Evolutionary conservation across 1,140 invertebrate genomes (phyloP), one percentile per base, ranked within the genome.

Genomic region (Acyrthosiphon pisum): DNA sequence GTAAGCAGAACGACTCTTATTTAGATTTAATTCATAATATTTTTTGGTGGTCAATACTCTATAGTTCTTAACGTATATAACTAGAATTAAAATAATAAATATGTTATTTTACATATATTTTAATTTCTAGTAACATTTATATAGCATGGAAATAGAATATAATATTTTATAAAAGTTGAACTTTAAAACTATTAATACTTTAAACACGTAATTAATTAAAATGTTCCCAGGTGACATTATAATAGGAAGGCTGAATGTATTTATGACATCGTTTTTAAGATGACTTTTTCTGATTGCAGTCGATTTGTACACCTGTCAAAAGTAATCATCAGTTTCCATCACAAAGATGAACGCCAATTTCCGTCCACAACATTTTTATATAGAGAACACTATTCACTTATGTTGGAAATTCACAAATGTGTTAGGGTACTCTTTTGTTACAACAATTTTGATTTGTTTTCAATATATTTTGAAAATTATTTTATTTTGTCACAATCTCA

Each of bases 251-350:
- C 30, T 46, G 26, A 87, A 88, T 50, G 35, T 90, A 90, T 89
- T 56, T 90, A 26, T 41, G 20, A 37, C 35, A 23, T 90, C 35
- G 88, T 90, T 56, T 90, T 90, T 41, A 56, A 26, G 88, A 56
- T 41, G 22, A 90, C 88, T 90, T 90, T 90, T 90, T 30, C 23
- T 56, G 50, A 90, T 90, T 56, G 35, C 50, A 56, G 50, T 90
- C 48, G 35, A 90, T 90, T 90, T 56, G 35, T 90, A 90, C 2
- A 41, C 50, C 22, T 41, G 48, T 90, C 88, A 56, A 41, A 46
- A 90, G 26, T 50, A 22, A 88, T 87, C 86, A n/a, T 48, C 41
- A 11, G 83, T 44, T 44, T 44, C 41, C 41, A 46, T 41, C 37
- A 44, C 9, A 26, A 26, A 44, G 83, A 44, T 26, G 41, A n/a